These are phyloP conservation scores for Patella pellucida DNA, from an alignment of 2,888 invertebrate genomes.

Conservation along the genomic window DNA sequence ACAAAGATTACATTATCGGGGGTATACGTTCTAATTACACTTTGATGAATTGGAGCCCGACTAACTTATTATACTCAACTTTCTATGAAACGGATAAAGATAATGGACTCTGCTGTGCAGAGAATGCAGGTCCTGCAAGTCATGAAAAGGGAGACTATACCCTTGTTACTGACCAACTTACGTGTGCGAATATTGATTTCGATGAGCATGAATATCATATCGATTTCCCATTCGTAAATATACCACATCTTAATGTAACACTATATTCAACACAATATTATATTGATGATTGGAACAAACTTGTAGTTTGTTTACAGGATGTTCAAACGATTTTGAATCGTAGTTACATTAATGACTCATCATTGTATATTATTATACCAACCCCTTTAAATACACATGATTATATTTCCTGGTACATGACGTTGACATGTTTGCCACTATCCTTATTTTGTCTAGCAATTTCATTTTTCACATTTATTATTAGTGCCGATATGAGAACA, in stretches of 20 bases:
- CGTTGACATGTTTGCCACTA: slow-evolving; percentile 23
- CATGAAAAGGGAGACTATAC: neutral
- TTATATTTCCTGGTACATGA: slow-evolving; percentile 18
- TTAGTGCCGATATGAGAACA: slow-evolving; percentile 36
- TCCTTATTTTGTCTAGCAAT: slow-evolving; percentile 34
- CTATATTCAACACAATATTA: slow-evolving; percentile 17
- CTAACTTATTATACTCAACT: neutral
- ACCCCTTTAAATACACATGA: slow-evolving; percentile 1
- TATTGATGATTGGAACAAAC: neutral
- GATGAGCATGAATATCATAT: slow-evolving; percentile 4
- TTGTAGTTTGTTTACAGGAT: slow-evolving; percentile 18
- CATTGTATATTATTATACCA: neutral
- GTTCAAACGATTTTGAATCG: slow-evolving; percentile 8
- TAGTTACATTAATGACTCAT: neutral
- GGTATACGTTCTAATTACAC: neutral
- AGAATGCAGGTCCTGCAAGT: neutral
- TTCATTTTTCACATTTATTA: slow-evolving; percentile 37
- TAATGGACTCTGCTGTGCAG: slow-evolving; percentile 12
- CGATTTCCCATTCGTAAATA: neutral
- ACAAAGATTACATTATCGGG: neutral
- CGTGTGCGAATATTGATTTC: slow-evolving; percentile 18
- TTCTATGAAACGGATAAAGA: slow-evolving; percentile 4
- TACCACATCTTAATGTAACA: slow-evolving; percentile 14
- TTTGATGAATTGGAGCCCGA: neutral
- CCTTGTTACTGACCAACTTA: slow-evolving; percentile 12